Percentiles rank a stretch among this genome's conserved stretches.
Conservation (phyloP, 2,113 vertebrate genomes). For the Microcebus ravelobensis region DNA sequence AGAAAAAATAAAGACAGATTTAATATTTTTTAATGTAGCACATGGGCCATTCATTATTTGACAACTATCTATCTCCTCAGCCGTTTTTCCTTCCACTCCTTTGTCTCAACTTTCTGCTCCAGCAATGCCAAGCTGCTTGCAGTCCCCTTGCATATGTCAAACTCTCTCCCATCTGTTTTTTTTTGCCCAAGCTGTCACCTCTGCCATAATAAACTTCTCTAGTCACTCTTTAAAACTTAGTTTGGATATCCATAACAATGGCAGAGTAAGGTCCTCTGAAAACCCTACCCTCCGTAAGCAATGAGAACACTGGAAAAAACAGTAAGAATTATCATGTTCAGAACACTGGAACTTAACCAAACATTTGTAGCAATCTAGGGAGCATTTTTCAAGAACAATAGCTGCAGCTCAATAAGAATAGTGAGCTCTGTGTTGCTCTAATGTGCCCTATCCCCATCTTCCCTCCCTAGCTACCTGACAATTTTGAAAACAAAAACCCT, state of each 20-base stretch:
- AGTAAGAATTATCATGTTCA: not conserved
- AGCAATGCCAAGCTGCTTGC: not conserved
- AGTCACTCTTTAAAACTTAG: not conserved
- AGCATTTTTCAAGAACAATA: not conserved
- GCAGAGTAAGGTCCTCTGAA: not conserved
- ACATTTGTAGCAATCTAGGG: not conserved
- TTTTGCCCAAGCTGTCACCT: not conserved
- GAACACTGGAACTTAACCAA: not conserved
- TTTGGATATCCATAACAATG: not conserved
- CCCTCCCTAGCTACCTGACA: not conserved
- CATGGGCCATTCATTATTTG: not conserved
- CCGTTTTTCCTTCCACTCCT: too few species aligned
- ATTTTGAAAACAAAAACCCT: not conserved
- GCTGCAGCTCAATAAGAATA: not conserved
- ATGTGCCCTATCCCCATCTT: not conserved
- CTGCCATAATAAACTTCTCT: not conserved
- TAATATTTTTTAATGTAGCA: not conserved
- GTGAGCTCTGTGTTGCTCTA: not conserved
- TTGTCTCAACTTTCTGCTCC: not conserved
- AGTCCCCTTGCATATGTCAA: not conserved
- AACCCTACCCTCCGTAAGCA: not conserved
- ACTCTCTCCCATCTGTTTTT: not conserved
- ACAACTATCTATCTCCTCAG: not conserved
- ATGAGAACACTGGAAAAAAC: not conserved
- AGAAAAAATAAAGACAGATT: not conserved